phyloP scores from a whole-genome alignment of 2,113 vertebrate genomes.

The Eubucco bourcierii region DNA sequence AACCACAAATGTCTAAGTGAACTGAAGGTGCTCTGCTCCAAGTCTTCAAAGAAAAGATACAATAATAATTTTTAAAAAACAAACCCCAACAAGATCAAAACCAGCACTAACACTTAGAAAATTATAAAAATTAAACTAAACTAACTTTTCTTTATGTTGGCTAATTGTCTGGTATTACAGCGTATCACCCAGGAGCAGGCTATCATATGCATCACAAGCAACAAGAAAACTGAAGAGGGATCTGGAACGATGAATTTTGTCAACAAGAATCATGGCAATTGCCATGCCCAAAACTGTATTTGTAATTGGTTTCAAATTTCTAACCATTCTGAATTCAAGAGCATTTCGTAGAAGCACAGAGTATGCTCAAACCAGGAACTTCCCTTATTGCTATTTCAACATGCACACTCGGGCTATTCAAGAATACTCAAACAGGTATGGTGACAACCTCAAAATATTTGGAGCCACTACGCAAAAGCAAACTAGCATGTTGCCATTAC shows the following conservation, averaged over 20 bases:
- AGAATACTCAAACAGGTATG: not conserved
- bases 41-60: not conserved
- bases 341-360: not conserved
- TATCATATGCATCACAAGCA: not conserved
- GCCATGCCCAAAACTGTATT: not conserved
- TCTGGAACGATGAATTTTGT: not conserved
- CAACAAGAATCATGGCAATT: fast-evolving
- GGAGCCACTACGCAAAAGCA: not conserved
- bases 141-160: not conserved
- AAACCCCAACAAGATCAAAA: not conserved
- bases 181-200: not conserved
- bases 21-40: not conserved
- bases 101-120: not conserved
- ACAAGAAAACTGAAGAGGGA: not conserved
- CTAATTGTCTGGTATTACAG: not conserved
- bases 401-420: not conserved
- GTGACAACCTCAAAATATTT: not conserved
- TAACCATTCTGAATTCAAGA: not conserved
- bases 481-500: not conserved
- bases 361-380: not conserved
- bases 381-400: not conserved
- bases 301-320: not conserved
- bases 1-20: not conserved
- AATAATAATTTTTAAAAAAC: not conserved
- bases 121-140: not conserved